Evolutionary conservation across 2,888 invertebrate genomes (phyloP).

Genomic region (Platypus cylindrus): DNA sequence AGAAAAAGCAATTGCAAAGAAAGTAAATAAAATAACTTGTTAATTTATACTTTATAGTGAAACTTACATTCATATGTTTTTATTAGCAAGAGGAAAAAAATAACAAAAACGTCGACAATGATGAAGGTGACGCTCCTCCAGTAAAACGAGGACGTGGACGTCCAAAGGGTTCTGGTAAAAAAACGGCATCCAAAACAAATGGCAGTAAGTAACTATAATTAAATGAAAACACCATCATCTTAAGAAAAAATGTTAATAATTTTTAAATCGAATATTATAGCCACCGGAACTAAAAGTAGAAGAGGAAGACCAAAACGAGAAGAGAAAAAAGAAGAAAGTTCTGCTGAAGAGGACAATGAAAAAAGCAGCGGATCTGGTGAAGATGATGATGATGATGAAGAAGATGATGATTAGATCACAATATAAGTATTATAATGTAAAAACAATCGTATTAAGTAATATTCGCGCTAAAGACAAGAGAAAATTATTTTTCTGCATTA

Average conservation of each 20-base stretch:
- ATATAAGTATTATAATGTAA: too few relatives aligned
- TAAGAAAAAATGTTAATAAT: neutral
- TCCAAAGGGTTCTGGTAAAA: conserved; percentile 9
- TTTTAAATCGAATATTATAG: conserved; percentile 3
- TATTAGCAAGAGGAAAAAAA: conserved; percentile 6
- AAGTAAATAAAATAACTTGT: conserved; percentile 5
- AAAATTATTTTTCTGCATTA: too few relatives aligned
- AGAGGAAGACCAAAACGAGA: conserved; percentile 15
- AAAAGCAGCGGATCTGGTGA: conserved; percentile 9
- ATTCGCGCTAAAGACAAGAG: too few relatives aligned
- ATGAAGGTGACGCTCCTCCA: conserved; percentile 15
- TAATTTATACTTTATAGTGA: neutral
- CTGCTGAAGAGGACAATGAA: conserved; percentile 13
- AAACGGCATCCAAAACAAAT: conserved; percentile 10
- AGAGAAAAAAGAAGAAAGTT: conserved; percentile 15
- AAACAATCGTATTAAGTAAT: too few relatives aligned
- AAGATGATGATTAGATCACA: too few relatives aligned
- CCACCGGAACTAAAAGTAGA: conserved; percentile 10
- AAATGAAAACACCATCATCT: neutral
- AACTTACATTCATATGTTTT: neutral
- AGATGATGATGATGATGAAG: conserved; percentile 16
- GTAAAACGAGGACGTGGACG: conserved; percentile 15
- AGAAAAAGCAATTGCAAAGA: conserved; percentile 12
- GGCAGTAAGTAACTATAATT: conserved; percentile 12
- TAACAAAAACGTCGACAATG: conserved; percentile 8